Base-by-base conservation (phyloP, 2,888 invertebrate species). In the Lathronympha strigana region DNA sequence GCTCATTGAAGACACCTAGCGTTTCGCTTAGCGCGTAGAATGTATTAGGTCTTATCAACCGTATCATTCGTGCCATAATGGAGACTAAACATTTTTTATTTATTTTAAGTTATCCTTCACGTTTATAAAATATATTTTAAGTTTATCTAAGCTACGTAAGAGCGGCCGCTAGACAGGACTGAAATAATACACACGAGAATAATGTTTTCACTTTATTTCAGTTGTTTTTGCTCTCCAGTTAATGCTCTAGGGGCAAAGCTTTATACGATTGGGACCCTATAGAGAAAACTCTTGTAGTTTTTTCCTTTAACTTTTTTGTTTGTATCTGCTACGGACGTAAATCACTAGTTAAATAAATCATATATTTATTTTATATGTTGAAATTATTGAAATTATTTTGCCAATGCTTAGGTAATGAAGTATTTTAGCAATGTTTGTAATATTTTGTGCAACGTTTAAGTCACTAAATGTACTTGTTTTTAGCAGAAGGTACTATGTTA, bases 121-220 rank as follows among this genome's bases (percentile, higher is more conserved):
- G n/a, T n/a, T 74, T 80, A 50, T 50, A 40, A 50, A 82, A 79
- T 79, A 81, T 82, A 81, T 80, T 79, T 51, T 73, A 78, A 81
- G 79, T 80, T 80, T 74, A 76, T 82, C 80, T 76, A 71, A 80
- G 75, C 78, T 68, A 69, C 77, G 76, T 76, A 77, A 81, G 83
- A 81, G 82, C 81, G 79, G 79, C 73, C 69, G 73, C 66, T 76
- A 79, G 80, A 79, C 78, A 76, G 74, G 71, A 71, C 72, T 79
- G 76, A 73, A 81, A 84, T 80, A 84, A 83, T 79, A 84, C 87
- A 87, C 87, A 82, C 78, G 83, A 85, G 84, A 86, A 84, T 85
- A 87, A 84, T 84, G 83, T 88, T 88, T 86, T 84, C 87, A 85
- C 84, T 88, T 86, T 86, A 86, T 88, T 88, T 82, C 83, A 81